phyloP scores from a whole-genome alignment of 2,888 invertebrate genomes.

The Ethmia dodecea region DNA sequence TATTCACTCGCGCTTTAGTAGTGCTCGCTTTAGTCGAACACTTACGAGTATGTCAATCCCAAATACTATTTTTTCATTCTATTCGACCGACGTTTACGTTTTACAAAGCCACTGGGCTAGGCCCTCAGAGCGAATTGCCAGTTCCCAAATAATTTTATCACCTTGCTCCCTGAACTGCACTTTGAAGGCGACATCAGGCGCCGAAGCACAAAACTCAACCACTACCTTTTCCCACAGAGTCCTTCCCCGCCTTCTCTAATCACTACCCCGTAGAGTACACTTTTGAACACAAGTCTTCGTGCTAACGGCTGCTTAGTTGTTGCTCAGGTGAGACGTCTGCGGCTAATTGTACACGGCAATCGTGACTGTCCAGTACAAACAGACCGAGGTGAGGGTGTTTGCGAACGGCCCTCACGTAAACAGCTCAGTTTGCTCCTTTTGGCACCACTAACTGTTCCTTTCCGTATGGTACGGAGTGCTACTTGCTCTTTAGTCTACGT shows the following conservation, averaged over 20 bases:
- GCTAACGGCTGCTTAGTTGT: conserved; percentile 25
- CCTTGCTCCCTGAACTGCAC: too few relatives aligned
- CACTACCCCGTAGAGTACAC: conserved; percentile 1
- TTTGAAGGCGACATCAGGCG: conserved; percentile 38
- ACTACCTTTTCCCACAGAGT: neutral
- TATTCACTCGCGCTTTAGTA: too few relatives aligned
- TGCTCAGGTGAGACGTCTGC: conserved; percentile 52
- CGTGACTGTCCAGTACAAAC: conserved; percentile 62
- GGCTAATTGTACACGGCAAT: conserved; percentile 67
- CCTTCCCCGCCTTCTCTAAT: too few relatives aligned
- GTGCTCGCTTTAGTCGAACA: too few relatives aligned
- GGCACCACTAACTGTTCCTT: conserved; percentile 20
- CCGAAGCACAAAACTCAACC: conserved; percentile 19
- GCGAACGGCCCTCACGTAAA: conserved; percentile 69
- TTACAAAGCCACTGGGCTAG: too few relatives aligned
- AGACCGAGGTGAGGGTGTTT: conserved; percentile 64
- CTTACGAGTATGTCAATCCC: too few relatives aligned
- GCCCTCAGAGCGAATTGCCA: too few relatives aligned
- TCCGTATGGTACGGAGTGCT: conserved; percentile 4
- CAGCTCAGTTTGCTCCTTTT: conserved; percentile 51
- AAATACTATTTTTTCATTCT: too few relatives aligned
- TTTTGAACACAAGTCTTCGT: conserved; percentile 1
- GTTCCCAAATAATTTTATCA: too few relatives aligned
- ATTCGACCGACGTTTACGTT: too few relatives aligned
- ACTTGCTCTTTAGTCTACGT: too few relatives aligned